Conservation (phyloP, 2,113 vertebrate genomes). For the Anguilla rostrata region DNA sequence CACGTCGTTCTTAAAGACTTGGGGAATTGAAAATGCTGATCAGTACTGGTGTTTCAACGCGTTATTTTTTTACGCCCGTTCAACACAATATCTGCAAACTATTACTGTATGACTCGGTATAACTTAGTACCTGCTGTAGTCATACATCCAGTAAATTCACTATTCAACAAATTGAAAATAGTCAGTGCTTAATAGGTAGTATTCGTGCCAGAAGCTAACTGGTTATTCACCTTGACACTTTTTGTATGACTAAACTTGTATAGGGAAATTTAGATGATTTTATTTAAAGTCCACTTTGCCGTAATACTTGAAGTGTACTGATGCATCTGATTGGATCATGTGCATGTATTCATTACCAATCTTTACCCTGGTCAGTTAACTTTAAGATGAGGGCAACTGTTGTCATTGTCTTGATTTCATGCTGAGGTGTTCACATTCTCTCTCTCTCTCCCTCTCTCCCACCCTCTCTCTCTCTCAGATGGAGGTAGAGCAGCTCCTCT, state of each 20-base stretch:
- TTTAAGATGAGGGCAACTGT: not conserved
- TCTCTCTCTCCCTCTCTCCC: not conserved
- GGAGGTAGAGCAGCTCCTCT: slow-evolving; percentile 77
- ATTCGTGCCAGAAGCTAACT: not conserved
- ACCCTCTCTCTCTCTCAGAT: slow-evolving; percentile 58
- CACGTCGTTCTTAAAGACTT: too few species aligned
- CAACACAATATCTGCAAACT: too few species aligned
- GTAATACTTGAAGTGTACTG: not conserved
- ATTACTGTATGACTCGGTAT: too few species aligned
- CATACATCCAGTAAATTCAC: not conserved
- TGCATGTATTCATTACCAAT: not conserved
- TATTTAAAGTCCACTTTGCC: not conserved
- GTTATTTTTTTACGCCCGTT: too few species aligned
- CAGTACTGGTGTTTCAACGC: too few species aligned
- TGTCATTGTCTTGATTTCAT: not conserved
- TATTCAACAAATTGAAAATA: not conserved
- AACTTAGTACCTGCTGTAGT: too few species aligned
- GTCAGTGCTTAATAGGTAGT: not conserved
- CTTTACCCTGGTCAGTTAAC: not conserved
- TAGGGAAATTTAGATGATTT: not conserved
- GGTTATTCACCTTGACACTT: not conserved
- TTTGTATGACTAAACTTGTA: not conserved
- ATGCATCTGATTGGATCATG: not conserved
- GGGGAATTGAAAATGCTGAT: too few species aligned
- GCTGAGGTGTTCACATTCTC: not conserved